Evolutionary conservation across 2,888 invertebrate genomes (phyloP).

Genomic region (Barypeithes pellucidus): DNA sequence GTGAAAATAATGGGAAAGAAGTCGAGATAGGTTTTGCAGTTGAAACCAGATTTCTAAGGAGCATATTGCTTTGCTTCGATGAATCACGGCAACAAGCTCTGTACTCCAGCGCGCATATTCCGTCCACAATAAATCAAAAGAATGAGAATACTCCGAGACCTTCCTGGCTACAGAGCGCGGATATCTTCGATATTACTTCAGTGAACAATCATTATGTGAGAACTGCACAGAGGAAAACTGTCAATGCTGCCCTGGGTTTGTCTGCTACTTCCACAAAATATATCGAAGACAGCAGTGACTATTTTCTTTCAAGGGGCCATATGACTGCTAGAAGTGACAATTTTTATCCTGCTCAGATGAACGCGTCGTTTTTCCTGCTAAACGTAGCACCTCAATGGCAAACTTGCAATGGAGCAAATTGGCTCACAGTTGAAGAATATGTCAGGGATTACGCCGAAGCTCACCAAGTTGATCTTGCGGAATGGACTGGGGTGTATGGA

Average conservation of each 20-base stretch:
- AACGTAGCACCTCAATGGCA: conserved; percentile 82
- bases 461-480: conserved; percentile 61
- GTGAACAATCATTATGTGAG: conserved; percentile 64
- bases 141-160: conserved; percentile 72
- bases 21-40: conserved; percentile 74
- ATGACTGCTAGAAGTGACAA: conserved; percentile 77
- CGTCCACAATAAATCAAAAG: conserved; percentile 70
- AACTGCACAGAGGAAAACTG: conserved; percentile 60
- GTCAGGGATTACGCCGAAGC: conserved; percentile 70
- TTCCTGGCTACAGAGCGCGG: conserved; percentile 68
- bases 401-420: conserved; percentile 75
- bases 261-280: conserved; percentile 66
- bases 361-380: conserved; percentile 73
- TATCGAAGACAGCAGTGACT: conserved; percentile 68
- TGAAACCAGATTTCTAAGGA: conserved; percentile 69
- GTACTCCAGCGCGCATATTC: conserved; percentile 73
- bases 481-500: conserved; percentile 75
- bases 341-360: conserved; percentile 75
- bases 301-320: conserved; percentile 75
- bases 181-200: conserved; percentile 70
- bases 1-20: conserved; percentile 70
- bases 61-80: conserved; percentile 75
- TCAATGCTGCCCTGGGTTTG: conserved; percentile 64
- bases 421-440: conserved; percentile 72
- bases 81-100: conserved; percentile 70